Base-by-base conservation (phyloP, 2,888 invertebrate genomes). In the Hypolimnas misippus region DNA sequence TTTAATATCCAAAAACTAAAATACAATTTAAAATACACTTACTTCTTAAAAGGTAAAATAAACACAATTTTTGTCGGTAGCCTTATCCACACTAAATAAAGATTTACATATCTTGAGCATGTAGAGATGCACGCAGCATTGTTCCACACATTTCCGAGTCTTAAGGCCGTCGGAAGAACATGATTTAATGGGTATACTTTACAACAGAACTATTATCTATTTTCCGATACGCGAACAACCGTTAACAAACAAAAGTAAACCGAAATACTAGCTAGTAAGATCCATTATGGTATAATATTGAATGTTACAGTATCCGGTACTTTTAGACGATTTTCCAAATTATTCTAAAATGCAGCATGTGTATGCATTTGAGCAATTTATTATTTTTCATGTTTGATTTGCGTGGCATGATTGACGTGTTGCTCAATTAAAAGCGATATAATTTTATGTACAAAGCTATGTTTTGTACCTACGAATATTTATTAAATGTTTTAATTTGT, bases 221-320 rank as follows among this genome's bases (percentile, higher is more conserved):
- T 78, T 89, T 85, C 86, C 85, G 87, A 89, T 90, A 84, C 76
- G 81, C 77, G 84, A 86, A 87, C 85, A 84, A 81, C 73, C 73
- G 84, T 76, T 77, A 76, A 77, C 33, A 55, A 52, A 21, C 40
- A 62, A 69, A 67, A 65, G 40, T 59, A 19, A 29, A 56, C 63
- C 52, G 65, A 69, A 70, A 17, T 0, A 0, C 14, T 1, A 40
- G 6, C 0, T 0, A 5, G 16, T 68, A 72, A 29, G 59, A 63
- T 66, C 55, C 21, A 64, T 61, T 63, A 57, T 70, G 25, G 44
- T 29, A 50, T 49, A 40, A 5, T 12, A 19, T 8, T 57, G 25
- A 12, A n/a, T 7, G 21, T 50, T 17, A 31, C 21, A 4, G 64
- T 72, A 74, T 79, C 81, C 80, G 79, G 76, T 70, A 76, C 77